These are phyloP conservation scores for Porphyrio hochstetteri DNA, from an alignment of 2,113 vertebrate species.

Conservation along the genomic window DNA sequence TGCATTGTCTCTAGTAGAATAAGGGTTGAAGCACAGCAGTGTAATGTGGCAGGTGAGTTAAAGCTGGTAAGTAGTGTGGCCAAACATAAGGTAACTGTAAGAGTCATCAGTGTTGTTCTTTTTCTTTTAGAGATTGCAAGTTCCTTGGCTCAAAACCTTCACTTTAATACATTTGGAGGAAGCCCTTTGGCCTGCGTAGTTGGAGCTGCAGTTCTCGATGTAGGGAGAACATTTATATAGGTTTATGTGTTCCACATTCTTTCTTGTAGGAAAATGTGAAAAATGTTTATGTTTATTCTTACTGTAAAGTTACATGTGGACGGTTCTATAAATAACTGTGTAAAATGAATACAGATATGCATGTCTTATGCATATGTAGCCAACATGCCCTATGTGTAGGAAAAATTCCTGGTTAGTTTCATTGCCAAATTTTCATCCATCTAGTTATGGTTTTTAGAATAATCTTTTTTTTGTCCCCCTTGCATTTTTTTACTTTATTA, in stretches of 20 bases:
- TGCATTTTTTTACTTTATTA: neutral
- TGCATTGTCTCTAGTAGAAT: neutral
- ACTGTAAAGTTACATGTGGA: neutral
- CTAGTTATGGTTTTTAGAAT: neutral
- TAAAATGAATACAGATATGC: neutral
- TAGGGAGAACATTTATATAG: slow-evolving; percentile 46
- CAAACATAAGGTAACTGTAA: neutral
- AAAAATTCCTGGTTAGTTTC: neutral
- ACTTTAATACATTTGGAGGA: slow-evolving; percentile 94
- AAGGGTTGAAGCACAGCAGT: neutral
- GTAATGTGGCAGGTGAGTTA: neutral
- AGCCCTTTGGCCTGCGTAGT: slow-evolving; percentile 84
- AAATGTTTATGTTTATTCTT: neutral
- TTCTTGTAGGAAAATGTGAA: neutral
- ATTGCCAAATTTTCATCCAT: neutral
- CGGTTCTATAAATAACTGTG: neutral
- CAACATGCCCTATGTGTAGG: neutral
- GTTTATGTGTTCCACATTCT: neutral
- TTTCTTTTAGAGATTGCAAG: slow-evolving; percentile 83
- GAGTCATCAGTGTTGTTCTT: neutral
- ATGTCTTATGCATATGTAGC: neutral
- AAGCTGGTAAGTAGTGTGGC: neutral
- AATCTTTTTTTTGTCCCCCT: neutral
- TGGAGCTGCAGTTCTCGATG: slow-evolving; percentile 89
- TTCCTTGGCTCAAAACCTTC: slow-evolving; percentile 75